Percentiles rank a stretch among this genome's conserved stretches.
These are phyloP conservation scores for Propsilocerus akamusi DNA, from an alignment of 1,140 invertebrate genomes.

Conservation along the genomic window DNA sequence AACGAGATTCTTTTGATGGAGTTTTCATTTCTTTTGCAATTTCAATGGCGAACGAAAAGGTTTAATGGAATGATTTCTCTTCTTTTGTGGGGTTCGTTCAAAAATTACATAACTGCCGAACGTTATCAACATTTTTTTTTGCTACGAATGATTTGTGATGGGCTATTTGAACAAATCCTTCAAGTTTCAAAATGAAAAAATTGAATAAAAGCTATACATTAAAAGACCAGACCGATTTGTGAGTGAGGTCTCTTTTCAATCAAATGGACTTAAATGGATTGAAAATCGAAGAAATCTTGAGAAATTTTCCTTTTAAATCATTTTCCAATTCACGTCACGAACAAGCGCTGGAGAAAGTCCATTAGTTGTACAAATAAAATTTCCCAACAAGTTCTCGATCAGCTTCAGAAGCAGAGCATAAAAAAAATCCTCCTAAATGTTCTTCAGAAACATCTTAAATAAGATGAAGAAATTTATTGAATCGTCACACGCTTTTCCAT, in stretches of 20 bases:
- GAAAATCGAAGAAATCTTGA: not conserved
- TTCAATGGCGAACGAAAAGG: too few species aligned
- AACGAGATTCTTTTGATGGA: not conserved
- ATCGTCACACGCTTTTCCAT: not conserved
- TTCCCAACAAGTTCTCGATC: not conserved
- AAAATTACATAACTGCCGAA: not conserved
- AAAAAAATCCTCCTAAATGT: not conserved
- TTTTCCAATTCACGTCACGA: slow-evolving; percentile 1
- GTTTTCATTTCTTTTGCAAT: not conserved
- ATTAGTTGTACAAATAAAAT: slow-evolving; percentile 1
- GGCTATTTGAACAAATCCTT: not conserved
- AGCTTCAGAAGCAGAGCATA: not conserved
- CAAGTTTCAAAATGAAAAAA: not conserved
- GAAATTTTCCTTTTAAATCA: not conserved
- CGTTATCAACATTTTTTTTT: not conserved
- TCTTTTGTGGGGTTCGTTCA: not conserved
- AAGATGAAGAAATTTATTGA: not conserved
- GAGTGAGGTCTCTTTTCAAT: not conserved
- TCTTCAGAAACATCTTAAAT: not conserved
- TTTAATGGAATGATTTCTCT: too few species aligned
- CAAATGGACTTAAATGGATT: not conserved
- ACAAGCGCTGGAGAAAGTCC: not conserved
- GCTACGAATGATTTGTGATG: not conserved
- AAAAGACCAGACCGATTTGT: not conserved
- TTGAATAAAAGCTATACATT: not conserved